Evolutionary conservation across 2,113 vertebrate species (phyloP).

Genomic region (Puffinus mauretanicus): DNA sequence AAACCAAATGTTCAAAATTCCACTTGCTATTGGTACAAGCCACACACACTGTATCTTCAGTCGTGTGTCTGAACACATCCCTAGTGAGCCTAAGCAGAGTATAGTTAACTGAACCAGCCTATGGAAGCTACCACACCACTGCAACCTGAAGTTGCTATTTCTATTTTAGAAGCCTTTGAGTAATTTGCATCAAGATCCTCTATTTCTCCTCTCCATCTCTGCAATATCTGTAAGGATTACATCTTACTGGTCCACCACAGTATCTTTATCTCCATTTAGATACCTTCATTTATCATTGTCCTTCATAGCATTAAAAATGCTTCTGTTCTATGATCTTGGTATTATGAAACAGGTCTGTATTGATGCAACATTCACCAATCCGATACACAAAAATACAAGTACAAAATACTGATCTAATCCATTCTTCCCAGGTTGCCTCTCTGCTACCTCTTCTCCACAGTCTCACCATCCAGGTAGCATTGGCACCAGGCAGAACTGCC

Average conservation of each 20-base stretch:
- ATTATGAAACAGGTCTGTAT: background rate
- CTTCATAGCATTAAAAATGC: background rate
- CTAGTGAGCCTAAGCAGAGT: background rate
- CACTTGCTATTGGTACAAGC: background rate
- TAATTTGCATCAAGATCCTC: background rate
- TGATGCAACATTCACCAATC: background rate
- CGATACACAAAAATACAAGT: background rate
- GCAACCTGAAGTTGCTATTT: background rate
- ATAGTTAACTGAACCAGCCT: background rate
- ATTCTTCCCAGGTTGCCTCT: background rate
- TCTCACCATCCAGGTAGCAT: background rate
- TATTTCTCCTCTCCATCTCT: background rate
- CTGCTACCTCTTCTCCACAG: background rate
- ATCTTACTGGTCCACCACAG: background rate
- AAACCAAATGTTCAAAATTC: slow-evolving; percentile 35
- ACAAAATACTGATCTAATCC: background rate
- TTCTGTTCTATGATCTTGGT: background rate
- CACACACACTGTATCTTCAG: background rate
- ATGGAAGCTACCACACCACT: background rate
- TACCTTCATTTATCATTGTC: background rate
- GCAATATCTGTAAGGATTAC: background rate
- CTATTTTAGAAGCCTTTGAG: background rate
- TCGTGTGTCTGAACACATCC: background rate
- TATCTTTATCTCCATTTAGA: background rate
- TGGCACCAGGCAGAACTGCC: background rate